Evolutionary conservation across 2,888 invertebrate genomes (phyloP).

Genomic region (Pollenia griseotomentosa): DNA sequence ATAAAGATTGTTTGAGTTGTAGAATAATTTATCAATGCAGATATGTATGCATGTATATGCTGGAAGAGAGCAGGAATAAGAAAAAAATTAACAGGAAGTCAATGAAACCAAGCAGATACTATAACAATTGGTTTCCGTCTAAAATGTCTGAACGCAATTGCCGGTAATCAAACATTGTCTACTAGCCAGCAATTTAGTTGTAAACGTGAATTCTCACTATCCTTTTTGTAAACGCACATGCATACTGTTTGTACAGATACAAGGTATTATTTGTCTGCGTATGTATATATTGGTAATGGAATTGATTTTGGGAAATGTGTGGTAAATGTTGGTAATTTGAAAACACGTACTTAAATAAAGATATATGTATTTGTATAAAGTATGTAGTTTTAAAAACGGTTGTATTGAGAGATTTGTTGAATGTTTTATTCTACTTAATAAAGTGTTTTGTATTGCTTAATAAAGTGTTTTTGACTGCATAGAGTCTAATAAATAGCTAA

Average conservation of each 20-base stretch:
- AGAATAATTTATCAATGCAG: constrained; percentile 2
- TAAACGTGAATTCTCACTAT: constrained; percentile 9
- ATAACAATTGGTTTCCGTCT: constrained; percentile 69
- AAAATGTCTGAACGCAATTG: constrained; percentile 67
- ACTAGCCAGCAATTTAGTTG: constrained; percentile 45
- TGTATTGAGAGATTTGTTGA: too few species aligned
- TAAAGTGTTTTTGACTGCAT: too few species aligned
- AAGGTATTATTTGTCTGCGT: not conserved
- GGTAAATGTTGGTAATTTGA: constrained; percentile 21
- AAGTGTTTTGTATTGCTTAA: too few species aligned
- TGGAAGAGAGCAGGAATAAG: not conserved
- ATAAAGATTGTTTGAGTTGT: not conserved
- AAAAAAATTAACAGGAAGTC: constrained; percentile 45
- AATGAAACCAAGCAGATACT: constrained; percentile 59
- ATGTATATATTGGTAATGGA: not conserved
- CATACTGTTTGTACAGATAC: not conserved
- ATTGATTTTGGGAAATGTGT: not conserved
- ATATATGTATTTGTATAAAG: too few species aligned
- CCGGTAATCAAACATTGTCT: constrained; percentile 69
- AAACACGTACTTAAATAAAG: not conserved
- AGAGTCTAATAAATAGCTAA: too few species aligned
- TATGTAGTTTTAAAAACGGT: too few species aligned
- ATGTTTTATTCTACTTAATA: too few species aligned
- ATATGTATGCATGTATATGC: not conserved
- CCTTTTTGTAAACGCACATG: not conserved